Percentiles rank a stretch among this genome's conserved stretches.
phyloP scores from a whole-genome alignment of 2,113 vertebrate species.

The Neolamprologus modestus region DNA sequence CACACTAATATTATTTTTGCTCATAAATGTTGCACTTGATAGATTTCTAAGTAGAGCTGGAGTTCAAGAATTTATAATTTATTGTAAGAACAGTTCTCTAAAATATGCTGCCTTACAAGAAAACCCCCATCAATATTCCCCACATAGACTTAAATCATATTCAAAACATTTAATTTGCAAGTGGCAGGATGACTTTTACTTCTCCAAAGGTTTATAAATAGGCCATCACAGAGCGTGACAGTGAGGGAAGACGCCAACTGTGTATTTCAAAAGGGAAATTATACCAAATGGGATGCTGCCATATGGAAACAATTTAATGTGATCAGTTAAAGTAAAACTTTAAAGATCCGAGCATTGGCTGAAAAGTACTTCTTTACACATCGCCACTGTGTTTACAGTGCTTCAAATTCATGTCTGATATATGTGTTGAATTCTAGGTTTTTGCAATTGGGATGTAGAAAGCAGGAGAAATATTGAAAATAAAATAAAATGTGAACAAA shows the following conservation, averaged over 20 bases:
- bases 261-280: neutral
- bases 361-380: neutral
- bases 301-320: neutral
- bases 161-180: neutral
- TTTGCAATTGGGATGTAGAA: neutral
- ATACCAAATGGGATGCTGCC: neutral
- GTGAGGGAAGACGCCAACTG: neutral
- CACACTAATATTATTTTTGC: neutral
- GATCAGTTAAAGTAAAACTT: neutral
- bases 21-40: neutral
- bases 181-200: neutral
- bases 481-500: neutral
- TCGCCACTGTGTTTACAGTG: neutral
- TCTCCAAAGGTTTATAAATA: neutral
- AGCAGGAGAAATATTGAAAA: neutral
- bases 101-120: neutral
- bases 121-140: neutral
- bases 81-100: neutral
- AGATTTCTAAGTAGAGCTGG: neutral
- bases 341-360: neutral
- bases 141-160: neutral
- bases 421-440: neutral
- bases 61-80: neutral
- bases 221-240: neutral
- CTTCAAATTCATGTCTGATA: neutral